Conservation (phyloP, 1,140 invertebrate species). For the Steinernema feltiae region DNA sequence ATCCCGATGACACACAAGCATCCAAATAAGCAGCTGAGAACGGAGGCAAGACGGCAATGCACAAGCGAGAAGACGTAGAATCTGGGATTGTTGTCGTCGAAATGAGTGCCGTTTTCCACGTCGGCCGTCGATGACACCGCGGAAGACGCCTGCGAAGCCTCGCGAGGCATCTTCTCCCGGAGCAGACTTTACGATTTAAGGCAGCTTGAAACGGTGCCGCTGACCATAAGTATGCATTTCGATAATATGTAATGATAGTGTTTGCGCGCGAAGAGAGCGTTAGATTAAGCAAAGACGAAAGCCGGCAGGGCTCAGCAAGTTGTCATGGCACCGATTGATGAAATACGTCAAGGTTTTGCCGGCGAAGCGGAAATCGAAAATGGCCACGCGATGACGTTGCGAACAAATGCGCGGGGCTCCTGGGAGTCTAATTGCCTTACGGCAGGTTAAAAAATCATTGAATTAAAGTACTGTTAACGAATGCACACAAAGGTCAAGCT, state of each 20-base stretch:
- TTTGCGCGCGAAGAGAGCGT: neutral
- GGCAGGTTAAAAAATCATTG: too few species aligned
- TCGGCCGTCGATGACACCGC: neutral
- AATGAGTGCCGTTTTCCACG: neutral
- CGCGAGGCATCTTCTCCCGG: neutral
- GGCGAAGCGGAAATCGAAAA: neutral
- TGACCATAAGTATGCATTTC: neutral
- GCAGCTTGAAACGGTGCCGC: too few species aligned
- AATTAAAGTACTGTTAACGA: too few species aligned
- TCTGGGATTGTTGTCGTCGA: neutral
- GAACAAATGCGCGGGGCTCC: too few species aligned
- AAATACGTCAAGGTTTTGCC: neutral
- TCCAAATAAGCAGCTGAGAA: neutral
- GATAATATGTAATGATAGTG: neutral
- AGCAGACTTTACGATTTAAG: too few species aligned
- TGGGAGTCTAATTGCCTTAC: too few species aligned
- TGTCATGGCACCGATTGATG: constrained; percentile 8
- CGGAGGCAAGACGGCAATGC: neutral
- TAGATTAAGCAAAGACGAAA: neutral
- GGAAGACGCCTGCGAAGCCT: neutral
- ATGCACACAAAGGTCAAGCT: too few species aligned
- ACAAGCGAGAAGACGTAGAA: constrained; percentile 7
- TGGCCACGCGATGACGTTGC: neutral
- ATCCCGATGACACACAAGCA: constrained; percentile 6
- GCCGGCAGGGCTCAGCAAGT: neutral